Base-by-base conservation (phyloP, 2,113 vertebrate species). In the Lagopus muta region DNA sequence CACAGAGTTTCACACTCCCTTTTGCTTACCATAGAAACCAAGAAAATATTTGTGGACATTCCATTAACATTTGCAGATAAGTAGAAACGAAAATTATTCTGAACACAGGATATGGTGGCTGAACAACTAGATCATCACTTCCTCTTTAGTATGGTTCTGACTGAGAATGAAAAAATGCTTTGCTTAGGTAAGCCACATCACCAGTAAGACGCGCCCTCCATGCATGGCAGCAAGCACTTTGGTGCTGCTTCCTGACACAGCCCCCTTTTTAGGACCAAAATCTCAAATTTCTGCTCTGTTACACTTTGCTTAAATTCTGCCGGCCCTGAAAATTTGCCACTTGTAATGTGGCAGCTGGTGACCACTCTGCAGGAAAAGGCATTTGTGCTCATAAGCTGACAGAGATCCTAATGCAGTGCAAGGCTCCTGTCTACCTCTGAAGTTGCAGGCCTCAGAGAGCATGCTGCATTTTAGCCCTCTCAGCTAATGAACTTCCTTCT, bases 11-110 rank as follows among this genome's bases (percentile, higher is more conserved):
- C 86, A 62, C 75, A 65, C 61, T 89, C 89, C 74, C 61, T 86
- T 73, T 88, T 80, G 94, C 93, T 97, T 96, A 97, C 97, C 97
- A 96, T 97, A 97, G 97, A 97, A 98, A 98, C 96, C 81, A 96
- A 96, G 82, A 92, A 98, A 98, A 98, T 98, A 98, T 98, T 98
- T 98, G 94, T 73, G 96, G 97, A 94, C 94, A 96, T 97, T 97
- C 96, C 97, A 97, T 97, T 95, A 95, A 97, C 94, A 96, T 96
- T 95, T 92, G 90, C 83, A 97, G 95, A 97, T 96, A 97, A 98
- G 95, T 94, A 97, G 96, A 98, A 98, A 97, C 92, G 94, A 97
- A 97, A 97, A 97, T 96, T 91, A 93, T 97, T 97, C 95, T 95
- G 95, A 95, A 96, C 71, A 97, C 97, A 97, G 97, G 97, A 97